Evolutionary conservation across 1,140 invertebrate species (phyloP).

Genomic region (Drosophila parabipectinata): DNA sequence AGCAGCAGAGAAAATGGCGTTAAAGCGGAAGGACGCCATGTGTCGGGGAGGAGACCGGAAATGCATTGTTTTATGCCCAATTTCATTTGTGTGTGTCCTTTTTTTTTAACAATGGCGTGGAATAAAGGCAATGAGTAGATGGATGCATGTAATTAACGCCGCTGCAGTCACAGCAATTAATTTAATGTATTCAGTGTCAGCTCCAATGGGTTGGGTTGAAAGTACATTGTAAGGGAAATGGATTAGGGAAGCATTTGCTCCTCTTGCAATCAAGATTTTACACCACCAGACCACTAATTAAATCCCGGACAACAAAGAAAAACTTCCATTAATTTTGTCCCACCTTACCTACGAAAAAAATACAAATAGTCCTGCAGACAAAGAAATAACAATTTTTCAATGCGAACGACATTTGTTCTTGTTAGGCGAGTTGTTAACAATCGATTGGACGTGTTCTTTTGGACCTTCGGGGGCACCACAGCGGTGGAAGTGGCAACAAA

Average conservation of each 20-base stretch:
- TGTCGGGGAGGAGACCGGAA: constrained; percentile 51
- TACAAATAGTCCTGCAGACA: constrained; percentile 8
- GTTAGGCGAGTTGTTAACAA: constrained; percentile 70
- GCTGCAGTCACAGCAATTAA: constrained; percentile 71
- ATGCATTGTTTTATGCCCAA: constrained; percentile 78
- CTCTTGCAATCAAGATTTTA: not conserved
- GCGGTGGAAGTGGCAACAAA: constrained; percentile 39
- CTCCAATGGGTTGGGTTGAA: not conserved
- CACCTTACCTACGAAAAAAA: constrained; percentile 17
- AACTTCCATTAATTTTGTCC: constrained; percentile 41
- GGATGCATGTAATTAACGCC: constrained; percentile 61
- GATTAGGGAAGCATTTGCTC: not conserved
- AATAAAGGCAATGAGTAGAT: not conserved
- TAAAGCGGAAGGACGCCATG: constrained; percentile 41
- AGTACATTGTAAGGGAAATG: constrained; percentile 5
- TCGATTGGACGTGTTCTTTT: constrained; percentile 61
- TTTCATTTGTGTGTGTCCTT: constrained; percentile 64
- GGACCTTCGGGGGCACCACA: constrained; percentile 28
- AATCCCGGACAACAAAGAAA: constrained; percentile 43
- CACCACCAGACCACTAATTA: constrained; percentile 38
- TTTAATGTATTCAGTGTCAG: constrained; percentile 35
- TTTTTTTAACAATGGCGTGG: constrained; percentile 21
- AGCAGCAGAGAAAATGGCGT: constrained; percentile 14
- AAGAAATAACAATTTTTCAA: constrained; percentile 51
- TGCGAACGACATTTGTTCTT: constrained; percentile 55